phyloP scores from a whole-genome alignment of 2,888 invertebrate species.

The Ochlodes sylvanus region DNA sequence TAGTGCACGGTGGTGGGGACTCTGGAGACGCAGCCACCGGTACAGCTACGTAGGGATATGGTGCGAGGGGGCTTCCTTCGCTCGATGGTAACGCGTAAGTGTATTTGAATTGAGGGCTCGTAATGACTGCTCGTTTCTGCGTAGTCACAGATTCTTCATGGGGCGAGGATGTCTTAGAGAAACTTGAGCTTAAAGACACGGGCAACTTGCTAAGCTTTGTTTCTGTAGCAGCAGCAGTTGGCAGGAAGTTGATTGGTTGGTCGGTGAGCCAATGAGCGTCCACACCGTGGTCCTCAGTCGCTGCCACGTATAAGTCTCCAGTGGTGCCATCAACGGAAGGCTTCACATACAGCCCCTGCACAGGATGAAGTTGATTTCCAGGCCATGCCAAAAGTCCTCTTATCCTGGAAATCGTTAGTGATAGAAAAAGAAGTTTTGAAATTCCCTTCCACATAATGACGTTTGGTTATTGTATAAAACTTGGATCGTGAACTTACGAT shows the following conservation, averaged over 20 bases:
- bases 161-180: constrained; percentile 47
- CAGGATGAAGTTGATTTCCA: constrained; percentile 66
- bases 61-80: constrained; percentile 50
- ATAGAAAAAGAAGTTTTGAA: constrained; percentile 33
- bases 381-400: constrained; percentile 57
- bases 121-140: constrained; percentile 63
- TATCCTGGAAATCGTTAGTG: constrained; percentile 43
- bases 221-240: constrained; percentile 52
- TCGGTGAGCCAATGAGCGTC: constrained; percentile 75
- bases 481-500: constrained; percentile 1
- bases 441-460: constrained; percentile 30
- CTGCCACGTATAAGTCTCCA: constrained; percentile 78
- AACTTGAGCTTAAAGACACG: constrained; percentile 50
- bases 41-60: constrained; percentile 58
- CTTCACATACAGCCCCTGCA: constrained; percentile 73
- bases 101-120: constrained; percentile 61
- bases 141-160: constrained; percentile 56
- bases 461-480: background rate
- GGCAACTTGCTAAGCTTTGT: constrained; percentile 48
- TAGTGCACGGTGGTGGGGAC: constrained; percentile 47
- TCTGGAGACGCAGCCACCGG: constrained; percentile 53
- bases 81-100: constrained; percentile 61
- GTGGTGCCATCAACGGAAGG: constrained; percentile 74
- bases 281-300: constrained; percentile 71
- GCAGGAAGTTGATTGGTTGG: constrained; percentile 68